phyloP scores from a whole-genome alignment of 2,888 invertebrate species.

The Lacanobia wlatinum region DNA sequence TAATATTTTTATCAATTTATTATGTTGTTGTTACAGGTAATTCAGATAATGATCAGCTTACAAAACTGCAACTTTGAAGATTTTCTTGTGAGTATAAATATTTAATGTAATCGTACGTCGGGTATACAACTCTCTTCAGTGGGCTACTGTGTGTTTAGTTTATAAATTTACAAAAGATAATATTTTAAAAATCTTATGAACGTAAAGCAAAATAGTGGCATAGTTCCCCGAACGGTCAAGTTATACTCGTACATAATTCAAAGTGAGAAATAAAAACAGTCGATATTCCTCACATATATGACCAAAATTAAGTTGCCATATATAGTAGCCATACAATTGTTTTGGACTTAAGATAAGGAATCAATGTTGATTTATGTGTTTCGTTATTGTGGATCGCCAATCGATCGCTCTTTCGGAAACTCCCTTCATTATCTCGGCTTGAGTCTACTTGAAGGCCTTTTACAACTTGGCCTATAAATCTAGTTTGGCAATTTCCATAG shows the following conservation, averaged over 20 bases:
- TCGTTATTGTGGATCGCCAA: slow-evolving; percentile 56
- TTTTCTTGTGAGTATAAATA: slow-evolving; percentile 33
- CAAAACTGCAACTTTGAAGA: neutral
- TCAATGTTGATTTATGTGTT: slow-evolving; percentile 67
- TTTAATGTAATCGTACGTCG: neutral
- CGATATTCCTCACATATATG: neutral
- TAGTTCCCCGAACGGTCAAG: no score
- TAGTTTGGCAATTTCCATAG: slow-evolving; percentile 57
- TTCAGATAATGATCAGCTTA: slow-evolving; percentile 29
- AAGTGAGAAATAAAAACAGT: neutral
- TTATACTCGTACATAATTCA: neutral
- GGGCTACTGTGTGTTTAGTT: neutral
- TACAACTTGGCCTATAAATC: slow-evolving; percentile 56
- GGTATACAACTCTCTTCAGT: neutral
- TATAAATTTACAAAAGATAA: neutral
- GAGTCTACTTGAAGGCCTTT: slow-evolving; percentile 47
- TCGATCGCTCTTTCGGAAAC: slow-evolving; percentile 49
- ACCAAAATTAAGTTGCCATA: slow-evolving; percentile 26
- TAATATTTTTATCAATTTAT: slow-evolving; percentile 64
- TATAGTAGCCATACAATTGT: slow-evolving; percentile 50
- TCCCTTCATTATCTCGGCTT: slow-evolving; percentile 53
- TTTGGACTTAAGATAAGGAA: slow-evolving; percentile 58
- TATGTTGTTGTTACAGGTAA: slow-evolving; percentile 72
- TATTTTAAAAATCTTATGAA: neutral
- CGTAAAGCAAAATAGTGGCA: no score